Base-by-base conservation (phyloP, 2,113 vertebrate species). In the Lepisosteus oculatus region DNA sequence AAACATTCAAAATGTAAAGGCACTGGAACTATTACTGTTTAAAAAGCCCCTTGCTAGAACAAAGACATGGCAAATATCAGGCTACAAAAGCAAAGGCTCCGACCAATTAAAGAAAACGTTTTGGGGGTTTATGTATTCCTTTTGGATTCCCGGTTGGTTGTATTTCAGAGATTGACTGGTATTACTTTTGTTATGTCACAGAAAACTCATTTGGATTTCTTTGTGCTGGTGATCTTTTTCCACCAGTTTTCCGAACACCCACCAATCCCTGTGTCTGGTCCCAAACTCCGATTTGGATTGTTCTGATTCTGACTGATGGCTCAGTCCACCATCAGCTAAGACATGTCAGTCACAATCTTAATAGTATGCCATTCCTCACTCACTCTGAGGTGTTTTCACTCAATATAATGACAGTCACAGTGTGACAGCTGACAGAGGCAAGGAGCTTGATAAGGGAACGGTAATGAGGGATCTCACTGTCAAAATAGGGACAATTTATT, bases 351-450 rank as follows among this genome's bases (percentile, higher is more conserved):
- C 88, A 90, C 85, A 85, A 84, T 76, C 76, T 51, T 6, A 61
- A 82, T 77, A 43, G 62, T 4, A 64, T 64, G 62, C 62, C 62
- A 88, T 80, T 85, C 82, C 77, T 88, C 68, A 56, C 74, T 72
- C 74, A 76, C 29, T 13, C 64, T 55, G 83, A 88, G 84, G 77
- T 84, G 81, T 85, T 88, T 91, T 86, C 79, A 85, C 79, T 81
- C 85, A 87, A 81, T 14, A 70, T 89, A n/a, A 70, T 91, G 91
- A 91, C 88, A 91, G 87, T 82, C 85, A 89, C 87, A 90, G 85
- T 81, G 85, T 88, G 79, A 76, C 74, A 81, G 74, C 79, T 91
- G 89, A 89, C 82, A 84, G 83, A 86, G 83, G 6, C 74, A 76
- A 80, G 78, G 71, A 74, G 77, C 86, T 76, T 78, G 80, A 84